A percentile compares a stretch with the other conserved stretches of the same genome.
Evolutionary conservation across 2,797 vertebrate genomes (phyloP).

Genomic region (Urocyon cinereoargenteus): DNA sequence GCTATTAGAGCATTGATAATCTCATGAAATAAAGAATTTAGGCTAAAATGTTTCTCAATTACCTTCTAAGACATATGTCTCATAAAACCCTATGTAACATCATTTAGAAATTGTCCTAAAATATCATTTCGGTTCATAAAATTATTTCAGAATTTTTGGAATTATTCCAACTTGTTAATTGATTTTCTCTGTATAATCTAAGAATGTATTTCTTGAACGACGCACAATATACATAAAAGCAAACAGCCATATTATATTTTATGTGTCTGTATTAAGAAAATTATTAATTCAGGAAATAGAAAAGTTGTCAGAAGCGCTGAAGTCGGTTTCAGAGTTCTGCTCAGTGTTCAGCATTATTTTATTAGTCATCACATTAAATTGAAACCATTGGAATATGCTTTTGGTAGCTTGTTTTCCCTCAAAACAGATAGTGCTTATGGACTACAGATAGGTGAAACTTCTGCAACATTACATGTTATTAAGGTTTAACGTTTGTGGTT

Average conservation of each 20-base stretch:
- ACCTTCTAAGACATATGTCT: background rate
- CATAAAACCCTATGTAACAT: background rate
- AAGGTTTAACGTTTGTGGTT: background rate
- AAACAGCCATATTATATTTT: background rate
- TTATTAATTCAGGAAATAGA: conserved; percentile 36
- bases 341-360: background rate
- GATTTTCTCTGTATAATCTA: background rate
- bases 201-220: conserved; percentile 18
- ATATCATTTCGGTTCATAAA: background rate
- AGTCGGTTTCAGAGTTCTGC: background rate
- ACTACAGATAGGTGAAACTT: background rate
- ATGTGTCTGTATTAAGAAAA: background rate
- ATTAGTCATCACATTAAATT: conserved; percentile 11
- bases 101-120: background rate
- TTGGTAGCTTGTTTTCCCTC: conserved; percentile 4
- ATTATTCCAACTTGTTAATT: background rate
- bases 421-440: background rate
- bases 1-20: background rate
- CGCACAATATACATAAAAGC: background rate
- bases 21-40: background rate
- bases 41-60: background rate
- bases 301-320: background rate
- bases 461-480: background rate
- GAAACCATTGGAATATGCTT: background rate
- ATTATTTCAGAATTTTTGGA: background rate